Evolutionary conservation across 1,140 invertebrate genomes (phyloP).

Genomic region (Papilio polyxenes): DNA sequence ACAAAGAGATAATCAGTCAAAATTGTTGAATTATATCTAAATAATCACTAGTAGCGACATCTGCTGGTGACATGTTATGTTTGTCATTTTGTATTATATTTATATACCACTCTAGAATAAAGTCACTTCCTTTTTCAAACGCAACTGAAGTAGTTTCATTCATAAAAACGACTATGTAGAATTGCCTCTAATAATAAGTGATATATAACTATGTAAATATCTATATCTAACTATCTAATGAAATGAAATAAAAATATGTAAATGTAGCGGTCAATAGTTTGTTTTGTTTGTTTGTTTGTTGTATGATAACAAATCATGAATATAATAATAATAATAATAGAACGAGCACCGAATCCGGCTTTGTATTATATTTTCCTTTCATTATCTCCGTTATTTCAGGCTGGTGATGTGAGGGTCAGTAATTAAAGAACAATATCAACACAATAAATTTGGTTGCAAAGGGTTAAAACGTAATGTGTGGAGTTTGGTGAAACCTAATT

Average conservation of each 20-base stretch:
- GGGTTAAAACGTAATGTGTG: too few relatives aligned
- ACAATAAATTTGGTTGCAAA: background rate
- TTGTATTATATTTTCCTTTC: background rate
- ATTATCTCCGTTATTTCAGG: background rate
- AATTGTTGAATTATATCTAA: too few relatives aligned
- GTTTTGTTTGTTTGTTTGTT: background rate
- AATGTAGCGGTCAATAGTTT: background rate
- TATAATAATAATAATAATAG: background rate
- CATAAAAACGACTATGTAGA: background rate
- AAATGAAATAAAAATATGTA: too few relatives aligned
- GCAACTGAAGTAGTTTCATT: too few relatives aligned
- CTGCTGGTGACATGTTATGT: too few relatives aligned
- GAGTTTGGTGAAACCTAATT: too few relatives aligned
- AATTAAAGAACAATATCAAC: conserved; percentile 21
- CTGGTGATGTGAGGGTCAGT: background rate
- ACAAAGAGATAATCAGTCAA: background rate
- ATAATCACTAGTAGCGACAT: too few relatives aligned
- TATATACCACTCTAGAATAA: too few relatives aligned
- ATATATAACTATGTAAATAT: too few relatives aligned
- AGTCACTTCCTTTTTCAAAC: too few relatives aligned
- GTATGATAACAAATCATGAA: background rate
- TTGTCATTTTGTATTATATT: too few relatives aligned
- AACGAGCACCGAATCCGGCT: background rate
- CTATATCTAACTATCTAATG: too few relatives aligned
- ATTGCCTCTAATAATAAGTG: background rate